Evolutionary conservation across 2,113 vertebrate species (phyloP), one percentile per base, ranked within the genome.

Genomic region (Mirounga angustirostris): DNA sequence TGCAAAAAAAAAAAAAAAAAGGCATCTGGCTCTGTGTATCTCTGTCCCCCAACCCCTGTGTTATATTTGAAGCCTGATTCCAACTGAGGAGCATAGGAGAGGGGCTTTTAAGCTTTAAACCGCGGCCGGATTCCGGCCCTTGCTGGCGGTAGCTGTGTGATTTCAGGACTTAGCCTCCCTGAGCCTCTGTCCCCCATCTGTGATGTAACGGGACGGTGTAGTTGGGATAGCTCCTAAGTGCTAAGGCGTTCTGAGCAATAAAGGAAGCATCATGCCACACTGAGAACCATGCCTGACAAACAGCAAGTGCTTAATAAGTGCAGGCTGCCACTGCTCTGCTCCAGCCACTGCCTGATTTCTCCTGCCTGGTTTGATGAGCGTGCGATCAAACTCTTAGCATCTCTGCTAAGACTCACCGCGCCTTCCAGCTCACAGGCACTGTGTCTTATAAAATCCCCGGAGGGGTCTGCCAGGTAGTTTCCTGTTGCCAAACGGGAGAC

Each of bases 131-230:
- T 73, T 73, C 46, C 69, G 54, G 14, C 46, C 59, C 56, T 67
- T 16, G 21, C 63, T 58, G 28, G 7, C 0, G 0, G 36, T 28
- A 10, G 36, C 90, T 74, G 24, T 59, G 87, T 59, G 76, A 54
- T 30, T 69, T 92, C 71, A 40, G 50, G 61, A 46, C 36, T 33
- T 36, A 59, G 4, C 21, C 19, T 65, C 69, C 65, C 89, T 83
- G 86, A 28, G 14, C 52, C 50, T 59, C 58, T 6, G 0, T n/a
- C 16, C 43, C 28, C n/a, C 67, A 21, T 24, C 28, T 52, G 79
- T 30, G 30, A 1, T 78, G 43, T 4, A 7, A 0, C 21, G 43
- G 28, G 3, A 0, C 21, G 10, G 0, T 24, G 36, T 19, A 1
- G 5, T 24, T 7, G 61, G 22, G 36, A 19, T 12, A 4, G 8